Percentiles rank a stretch among this genome's conserved stretches.
phyloP scores from a whole-genome alignment of 2,888 invertebrate genomes.

The Anorthoa munda region DNA sequence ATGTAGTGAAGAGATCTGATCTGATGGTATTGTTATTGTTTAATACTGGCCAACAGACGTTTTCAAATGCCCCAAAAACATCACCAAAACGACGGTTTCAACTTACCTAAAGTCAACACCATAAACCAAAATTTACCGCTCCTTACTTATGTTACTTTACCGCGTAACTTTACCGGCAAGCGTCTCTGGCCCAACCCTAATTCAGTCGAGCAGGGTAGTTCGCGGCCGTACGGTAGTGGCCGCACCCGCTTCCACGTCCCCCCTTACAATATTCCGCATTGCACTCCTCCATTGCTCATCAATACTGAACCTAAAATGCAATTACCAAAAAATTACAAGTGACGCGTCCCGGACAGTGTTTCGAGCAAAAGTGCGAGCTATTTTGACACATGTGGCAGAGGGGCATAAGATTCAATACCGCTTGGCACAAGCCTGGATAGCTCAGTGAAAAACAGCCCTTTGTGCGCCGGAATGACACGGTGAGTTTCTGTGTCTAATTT shows the following conservation, averaged over 20 bases:
- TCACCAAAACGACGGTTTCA: neutral
- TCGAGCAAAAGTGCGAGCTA: conserved; percentile 70
- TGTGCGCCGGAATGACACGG: conserved; percentile 88
- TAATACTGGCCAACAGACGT: neutral
- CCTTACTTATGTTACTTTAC: neutral
- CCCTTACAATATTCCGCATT: conserved; percentile 69
- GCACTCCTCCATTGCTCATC: conserved; percentile 62
- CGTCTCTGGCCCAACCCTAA: conserved; percentile 73
- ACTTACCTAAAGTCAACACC: neutral
- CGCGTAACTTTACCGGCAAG: conserved; percentile 25
- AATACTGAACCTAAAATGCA: conserved; percentile 62
- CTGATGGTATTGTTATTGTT: too few relatives aligned
- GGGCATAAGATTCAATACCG: conserved; percentile 86
- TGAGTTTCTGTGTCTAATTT: conserved; percentile 75
- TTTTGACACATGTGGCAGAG: conserved; percentile 89
- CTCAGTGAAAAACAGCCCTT: conserved; percentile 76
- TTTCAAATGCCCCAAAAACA: neutral
- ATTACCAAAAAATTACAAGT: conserved; percentile 68
- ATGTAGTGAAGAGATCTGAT: too few relatives aligned
- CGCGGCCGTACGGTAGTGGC: conserved; percentile 77
- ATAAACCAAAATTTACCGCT: conserved; percentile 11
- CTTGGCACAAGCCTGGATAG: conserved; percentile 90
- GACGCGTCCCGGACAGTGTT: conserved; percentile 72
- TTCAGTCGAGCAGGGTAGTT: conserved; percentile 76
- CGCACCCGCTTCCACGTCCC: conserved; percentile 79